phyloP scores from a whole-genome alignment of 2,113 vertebrate species.

The Thamnophis sirtalis region DNA sequence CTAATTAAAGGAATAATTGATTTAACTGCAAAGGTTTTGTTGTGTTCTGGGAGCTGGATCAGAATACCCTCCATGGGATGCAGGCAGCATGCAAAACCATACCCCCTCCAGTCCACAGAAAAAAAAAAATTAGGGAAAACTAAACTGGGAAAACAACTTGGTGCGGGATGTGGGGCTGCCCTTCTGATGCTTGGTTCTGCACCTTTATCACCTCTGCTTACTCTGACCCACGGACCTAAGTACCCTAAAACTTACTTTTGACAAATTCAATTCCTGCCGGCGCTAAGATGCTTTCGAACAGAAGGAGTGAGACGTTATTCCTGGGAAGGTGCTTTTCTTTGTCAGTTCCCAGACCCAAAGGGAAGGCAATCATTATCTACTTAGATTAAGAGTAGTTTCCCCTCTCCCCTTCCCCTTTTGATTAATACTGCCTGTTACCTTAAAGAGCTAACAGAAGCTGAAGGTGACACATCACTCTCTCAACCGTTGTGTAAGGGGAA shows the following conservation, averaged over 20 bases:
- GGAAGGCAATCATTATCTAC: not conserved
- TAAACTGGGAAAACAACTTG: not conserved
- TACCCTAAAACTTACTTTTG: not conserved
- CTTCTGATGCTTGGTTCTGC: not conserved
- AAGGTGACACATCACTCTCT: constrained; percentile 58
- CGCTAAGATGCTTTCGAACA: not conserved
- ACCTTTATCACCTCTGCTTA: not conserved
- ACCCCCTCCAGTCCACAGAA: too few relatives aligned
- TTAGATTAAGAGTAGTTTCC: constrained; percentile 25
- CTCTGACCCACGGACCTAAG: not conserved
- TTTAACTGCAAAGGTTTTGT: too few relatives aligned
- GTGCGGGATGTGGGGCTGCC: not conserved
- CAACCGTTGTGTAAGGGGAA: constrained; percentile 51
- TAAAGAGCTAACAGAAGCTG: constrained; percentile 51
- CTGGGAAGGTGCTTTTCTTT: not conserved
- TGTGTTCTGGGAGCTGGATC: too few relatives aligned
- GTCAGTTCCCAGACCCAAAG: fast-evolving
- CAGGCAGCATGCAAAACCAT: too few relatives aligned
- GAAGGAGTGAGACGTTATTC: not conserved
- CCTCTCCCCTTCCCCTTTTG: constrained; percentile 19
- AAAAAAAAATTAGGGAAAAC: not conserved
- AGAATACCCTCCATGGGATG: too few relatives aligned
- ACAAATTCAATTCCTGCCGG: not conserved
- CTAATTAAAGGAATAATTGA: too few relatives aligned
- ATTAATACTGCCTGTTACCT: constrained; percentile 46